Evolutionary conservation across 1,140 invertebrate genomes (phyloP), one percentile per base, ranked within the genome.

Genomic region (Nixonia krombeini): DNA sequence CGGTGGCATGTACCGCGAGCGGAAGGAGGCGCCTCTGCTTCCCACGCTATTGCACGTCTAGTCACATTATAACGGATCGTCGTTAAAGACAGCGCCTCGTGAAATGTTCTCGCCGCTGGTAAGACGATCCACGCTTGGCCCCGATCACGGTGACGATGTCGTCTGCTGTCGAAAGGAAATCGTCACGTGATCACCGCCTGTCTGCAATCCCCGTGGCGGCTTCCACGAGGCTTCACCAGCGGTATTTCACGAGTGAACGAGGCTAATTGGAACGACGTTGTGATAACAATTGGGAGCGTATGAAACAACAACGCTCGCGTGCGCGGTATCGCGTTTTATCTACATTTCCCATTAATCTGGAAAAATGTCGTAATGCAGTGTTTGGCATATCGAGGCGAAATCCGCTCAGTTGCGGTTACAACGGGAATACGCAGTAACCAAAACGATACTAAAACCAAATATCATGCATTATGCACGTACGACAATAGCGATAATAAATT

Each of bases 21-120:
- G 81, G 81, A 83, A 83, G 79, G 74, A 80, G 74, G 69, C 74
- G 72, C 74, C 67, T 72, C 69, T 64, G 44, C 80, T 82, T 83
- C 82, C 80, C 82, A 82, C 82, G 80, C 77, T 78, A 66, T 64
- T 58, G 58, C 69, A 40, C 40, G 65, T 66, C 74, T 74, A 79
- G 76, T 75, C 70, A 78, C 79, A 71, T 81, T 74, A 80, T 83
- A 84, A 82, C 82, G 82, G 79, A 62, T 76, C 72, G 69, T 67
- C 74, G 52, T 62, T 63, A 61, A 63, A 68, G 52, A 62, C 52
- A 42, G 23, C 51, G 40, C 47, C 53, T 62, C 57, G 50, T 64
- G 67, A 70, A 67, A 51, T 61, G 64, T 70, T 46, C 16, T 25
- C 18, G 33, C 6, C 16, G 16, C 15, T 2, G 47, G 57, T 49